These are phyloP conservation scores for Centropristis striata DNA, from an alignment of 2,113 vertebrate genomes.

Conservation along the genomic window DNA sequence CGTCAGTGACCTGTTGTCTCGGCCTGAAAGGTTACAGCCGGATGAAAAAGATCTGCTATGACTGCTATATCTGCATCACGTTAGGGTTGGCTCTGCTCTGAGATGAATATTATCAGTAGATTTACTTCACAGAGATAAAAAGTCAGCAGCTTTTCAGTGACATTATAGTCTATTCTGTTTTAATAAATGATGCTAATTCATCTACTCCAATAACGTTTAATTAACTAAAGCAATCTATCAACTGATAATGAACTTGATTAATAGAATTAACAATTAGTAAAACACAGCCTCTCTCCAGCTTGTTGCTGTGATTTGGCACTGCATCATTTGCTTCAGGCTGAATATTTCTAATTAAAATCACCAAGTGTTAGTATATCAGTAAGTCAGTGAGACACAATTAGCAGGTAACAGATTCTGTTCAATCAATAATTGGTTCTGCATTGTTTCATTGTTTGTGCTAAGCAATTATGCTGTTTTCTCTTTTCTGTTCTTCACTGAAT, in stretches of 20 bases:
- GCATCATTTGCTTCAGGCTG: neutral
- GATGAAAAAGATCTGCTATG: constrained; percentile 59
- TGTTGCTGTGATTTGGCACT: neutral
- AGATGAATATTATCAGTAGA: neutral
- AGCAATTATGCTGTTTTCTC: neutral
- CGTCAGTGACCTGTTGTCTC: constrained; percentile 56
- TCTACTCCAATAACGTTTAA: neutral
- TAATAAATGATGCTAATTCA: neutral
- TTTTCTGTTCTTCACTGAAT: constrained; percentile 11
- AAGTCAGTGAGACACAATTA: neutral
- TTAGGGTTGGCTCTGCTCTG: neutral
- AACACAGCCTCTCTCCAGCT: neutral
- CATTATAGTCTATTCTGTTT: neutral
- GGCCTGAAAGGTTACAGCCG: constrained; percentile 56
- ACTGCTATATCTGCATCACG: constrained; percentile 42
- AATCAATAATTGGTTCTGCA: neutral
- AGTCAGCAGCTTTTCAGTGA: neutral
- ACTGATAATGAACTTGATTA: neutral
- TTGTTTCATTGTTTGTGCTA: neutral
- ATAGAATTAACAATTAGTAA: neutral
- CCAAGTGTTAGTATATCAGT: neutral
- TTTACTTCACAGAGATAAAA: neutral
- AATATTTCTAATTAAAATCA: neutral
- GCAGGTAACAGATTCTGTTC: neutral
- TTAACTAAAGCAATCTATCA: neutral